Evolutionary conservation across 2,888 invertebrate genomes (phyloP).

Genomic region (Micropterix aruncella): DNA sequence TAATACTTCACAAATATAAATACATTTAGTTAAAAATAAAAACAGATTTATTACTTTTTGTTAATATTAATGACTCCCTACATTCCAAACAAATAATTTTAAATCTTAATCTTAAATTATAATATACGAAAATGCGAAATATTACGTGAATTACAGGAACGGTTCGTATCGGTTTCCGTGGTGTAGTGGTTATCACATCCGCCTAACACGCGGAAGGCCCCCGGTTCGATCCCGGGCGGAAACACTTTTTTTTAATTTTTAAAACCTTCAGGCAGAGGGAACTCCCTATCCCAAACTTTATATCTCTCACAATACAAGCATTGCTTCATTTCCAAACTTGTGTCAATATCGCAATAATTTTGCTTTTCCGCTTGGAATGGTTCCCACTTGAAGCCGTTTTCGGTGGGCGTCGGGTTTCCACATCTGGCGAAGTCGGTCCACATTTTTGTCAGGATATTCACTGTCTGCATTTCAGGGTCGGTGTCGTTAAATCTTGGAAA

Average conservation of each 20-base stretch:
- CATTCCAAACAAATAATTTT: too few species aligned
- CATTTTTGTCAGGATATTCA: constrained; percentile 26
- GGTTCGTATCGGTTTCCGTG: constrained; percentile 62
- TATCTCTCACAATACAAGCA: neutral
- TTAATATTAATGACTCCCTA: too few species aligned
- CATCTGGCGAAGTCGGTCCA: constrained; percentile 33
- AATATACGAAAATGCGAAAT: too few species aligned
- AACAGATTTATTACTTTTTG: too few species aligned
- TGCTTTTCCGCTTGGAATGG: neutral
- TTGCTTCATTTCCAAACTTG: neutral
- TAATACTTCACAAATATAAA: too few species aligned
- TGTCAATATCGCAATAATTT: neutral
- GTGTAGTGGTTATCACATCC: constrained; percentile 88
- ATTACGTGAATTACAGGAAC: too few species aligned
- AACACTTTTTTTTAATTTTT: constrained; percentile 28
- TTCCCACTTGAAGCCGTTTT: too few species aligned
- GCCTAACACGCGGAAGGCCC: constrained; percentile 87
- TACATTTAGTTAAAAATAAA: too few species aligned
- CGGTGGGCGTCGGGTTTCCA: constrained; percentile 16
- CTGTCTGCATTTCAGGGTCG: constrained; percentile 25
- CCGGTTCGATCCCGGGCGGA: constrained; percentile 84
- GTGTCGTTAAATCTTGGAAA: constrained; percentile 23
- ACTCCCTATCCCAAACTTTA: neutral
- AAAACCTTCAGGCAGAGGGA: constrained; percentile 6
- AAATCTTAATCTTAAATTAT: too few species aligned